Evolutionary conservation across 2,888 invertebrate genomes (phyloP).

Genomic region (Holacanthella duospinosa): DNA sequence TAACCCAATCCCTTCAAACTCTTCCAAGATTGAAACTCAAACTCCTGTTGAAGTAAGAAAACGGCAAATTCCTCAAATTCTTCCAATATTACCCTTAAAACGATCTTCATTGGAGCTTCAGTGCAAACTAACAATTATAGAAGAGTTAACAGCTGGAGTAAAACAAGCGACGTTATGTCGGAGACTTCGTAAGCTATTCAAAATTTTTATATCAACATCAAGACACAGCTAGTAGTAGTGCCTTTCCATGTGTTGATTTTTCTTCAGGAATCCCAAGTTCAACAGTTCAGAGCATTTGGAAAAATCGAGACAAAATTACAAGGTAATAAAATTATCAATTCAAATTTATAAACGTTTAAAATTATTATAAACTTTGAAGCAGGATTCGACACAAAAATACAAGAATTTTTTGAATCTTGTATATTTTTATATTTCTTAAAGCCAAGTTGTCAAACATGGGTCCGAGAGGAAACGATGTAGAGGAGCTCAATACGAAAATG

Average conservation of each 20-base stretch:
- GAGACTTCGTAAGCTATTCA: neutral
- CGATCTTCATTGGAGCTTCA: neutral
- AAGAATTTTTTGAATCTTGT: neutral
- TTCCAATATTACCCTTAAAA: neutral
- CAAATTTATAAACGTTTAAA: no score
- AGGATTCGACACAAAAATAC: neutral
- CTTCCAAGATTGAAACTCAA: no score
- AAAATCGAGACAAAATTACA: neutral
- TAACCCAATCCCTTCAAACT: no score
- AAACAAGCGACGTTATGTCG: neutral
- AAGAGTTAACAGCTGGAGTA: neutral
- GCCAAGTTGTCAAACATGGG: neutral
- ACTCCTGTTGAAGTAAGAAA: no score
- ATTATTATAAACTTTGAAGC: no score
- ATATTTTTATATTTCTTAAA: neutral
- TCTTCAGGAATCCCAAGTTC: neutral
- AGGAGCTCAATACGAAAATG: neutral
- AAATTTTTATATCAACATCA: no score
- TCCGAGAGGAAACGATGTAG: neutral
- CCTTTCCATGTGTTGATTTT: neutral
- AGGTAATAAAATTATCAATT: no score
- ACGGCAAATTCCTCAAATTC: neutral
- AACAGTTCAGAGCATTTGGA: neutral
- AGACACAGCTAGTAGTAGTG: neutral
- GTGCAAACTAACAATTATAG: neutral